Percentiles rank a stretch among this genome's conserved stretches.
Evolutionary conservation across 2,797 vertebrate genomes (phyloP).

Genomic region (Euthynnus affinis): DNA sequence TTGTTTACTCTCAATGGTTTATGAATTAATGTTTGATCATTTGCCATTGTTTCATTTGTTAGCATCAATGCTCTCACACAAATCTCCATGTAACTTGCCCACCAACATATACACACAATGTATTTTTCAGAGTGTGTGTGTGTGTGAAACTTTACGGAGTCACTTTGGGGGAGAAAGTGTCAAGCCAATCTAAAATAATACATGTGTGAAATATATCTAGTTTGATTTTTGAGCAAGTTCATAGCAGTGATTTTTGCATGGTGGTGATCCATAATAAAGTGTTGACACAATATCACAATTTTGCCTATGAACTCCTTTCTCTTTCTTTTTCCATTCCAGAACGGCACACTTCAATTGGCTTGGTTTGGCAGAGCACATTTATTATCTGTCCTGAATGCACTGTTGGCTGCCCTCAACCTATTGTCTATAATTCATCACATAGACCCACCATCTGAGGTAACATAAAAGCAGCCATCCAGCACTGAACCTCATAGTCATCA

Average conservation of each 20-base stretch:
- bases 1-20: constrained; percentile 62
- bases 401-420: constrained; percentile 77
- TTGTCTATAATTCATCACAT: constrained; percentile 81
- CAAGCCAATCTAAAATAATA: constrained; percentile 78
- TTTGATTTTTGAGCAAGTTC: constrained; percentile 80
- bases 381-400: constrained; percentile 82
- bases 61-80: constrained; percentile 39
- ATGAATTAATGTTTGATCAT: constrained; percentile 50
- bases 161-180: constrained; percentile 67
- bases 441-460: constrained; percentile 67
- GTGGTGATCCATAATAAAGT: constrained; percentile 86
- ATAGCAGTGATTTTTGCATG: constrained; percentile 85
- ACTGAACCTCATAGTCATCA: constrained; percentile 56
- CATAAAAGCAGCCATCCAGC: constrained; percentile 72
- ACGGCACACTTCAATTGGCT: constrained; percentile 75
- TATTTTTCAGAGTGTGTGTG: constrained; percentile 59
- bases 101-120: constrained; percentile 60
- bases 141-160: constrained; percentile 64
- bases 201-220: constrained; percentile 81
- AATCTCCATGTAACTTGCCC: constrained; percentile 55
- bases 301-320: constrained; percentile 72
- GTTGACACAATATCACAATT: constrained; percentile 81
- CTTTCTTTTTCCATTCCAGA: constrained; percentile 73
- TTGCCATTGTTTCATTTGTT: constrained; percentile 54
- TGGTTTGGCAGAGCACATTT: constrained; percentile 77